Percentiles rank a stretch among this genome's conserved stretches.
These are phyloP conservation scores for Drosophila kikkawai DNA, from an alignment of 1,140 invertebrate genomes.

Conservation along the genomic window DNA sequence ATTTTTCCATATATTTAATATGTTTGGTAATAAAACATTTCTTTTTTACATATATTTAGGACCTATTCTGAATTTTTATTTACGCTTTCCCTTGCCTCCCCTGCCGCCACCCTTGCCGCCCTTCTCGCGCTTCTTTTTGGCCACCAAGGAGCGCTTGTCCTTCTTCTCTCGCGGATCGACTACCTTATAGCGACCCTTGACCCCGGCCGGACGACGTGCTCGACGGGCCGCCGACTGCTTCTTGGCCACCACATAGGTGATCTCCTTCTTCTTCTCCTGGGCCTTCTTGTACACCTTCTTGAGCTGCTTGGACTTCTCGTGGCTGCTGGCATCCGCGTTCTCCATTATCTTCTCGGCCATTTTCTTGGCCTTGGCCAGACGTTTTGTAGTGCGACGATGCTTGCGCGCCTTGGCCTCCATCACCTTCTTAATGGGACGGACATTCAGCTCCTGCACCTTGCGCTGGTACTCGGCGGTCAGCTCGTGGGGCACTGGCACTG, in stretches of 20 bases:
- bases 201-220: slow-evolving; percentile 91
- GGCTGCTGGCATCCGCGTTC: slow-evolving; percentile 94
- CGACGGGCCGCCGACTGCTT: slow-evolving; percentile 93
- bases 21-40: not conserved
- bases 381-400: slow-evolving; percentile 94
- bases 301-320: slow-evolving; percentile 96
- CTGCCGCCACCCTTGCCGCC: slow-evolving; percentile 44
- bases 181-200: slow-evolving; percentile 96
- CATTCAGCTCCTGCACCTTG: slow-evolving; percentile 94
- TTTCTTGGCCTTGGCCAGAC: slow-evolving; percentile 97
- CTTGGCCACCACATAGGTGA: slow-evolving; percentile 97
- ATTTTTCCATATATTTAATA: slow-evolving; percentile 11
- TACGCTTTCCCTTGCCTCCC: slow-evolving; percentile 34
- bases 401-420: slow-evolving; percentile 99
- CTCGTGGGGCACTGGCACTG: slow-evolving; percentile 92
- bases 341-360: slow-evolving; percentile 97
- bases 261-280: slow-evolving; percentile 93
- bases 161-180: slow-evolving; percentile 99
- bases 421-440: slow-evolving; percentile 98
- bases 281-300: slow-evolving; percentile 97
- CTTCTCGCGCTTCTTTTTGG: slow-evolving; percentile 85
- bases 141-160: slow-evolving; percentile 91
- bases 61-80: slow-evolving; percentile 9
- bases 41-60: slow-evolving; percentile 8
- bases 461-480: slow-evolving; percentile 91